A percentile compares a stretch with the other conserved stretches of the same genome.
Conservation (phyloP, 2,888 invertebrate genomes). For the Leucophora obtusa region DNA sequence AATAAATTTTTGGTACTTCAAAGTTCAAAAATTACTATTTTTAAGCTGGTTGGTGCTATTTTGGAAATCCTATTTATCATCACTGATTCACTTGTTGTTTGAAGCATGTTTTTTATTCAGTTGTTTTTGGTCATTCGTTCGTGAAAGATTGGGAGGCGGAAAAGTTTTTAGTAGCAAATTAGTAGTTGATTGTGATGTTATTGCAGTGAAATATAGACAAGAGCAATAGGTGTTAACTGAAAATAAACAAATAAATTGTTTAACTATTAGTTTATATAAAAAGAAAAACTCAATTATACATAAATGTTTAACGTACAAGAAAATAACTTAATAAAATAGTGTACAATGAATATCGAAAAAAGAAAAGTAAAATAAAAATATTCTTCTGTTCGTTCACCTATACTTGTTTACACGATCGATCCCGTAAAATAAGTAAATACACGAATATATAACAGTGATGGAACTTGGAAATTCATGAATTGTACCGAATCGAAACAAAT, state of each 20-base stretch:
- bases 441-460: background rate
- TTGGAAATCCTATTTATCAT: too few species aligned
- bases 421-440: conserved; percentile 27
- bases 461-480: too few species aligned
- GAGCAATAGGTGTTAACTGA: background rate
- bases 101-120: conserved; percentile 36
- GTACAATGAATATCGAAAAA: background rate
- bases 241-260: background rate
- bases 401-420: conserved; percentile 36
- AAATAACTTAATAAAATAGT: background rate
- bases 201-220: background rate
- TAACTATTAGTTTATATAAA: background rate
- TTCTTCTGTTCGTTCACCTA: conserved; percentile 54
- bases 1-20: too few species aligned
- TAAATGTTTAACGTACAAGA: background rate
- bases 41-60: too few species aligned
- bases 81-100: conserved; percentile 52
- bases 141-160: conserved; percentile 30
- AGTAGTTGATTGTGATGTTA: background rate
- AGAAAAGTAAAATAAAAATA: conserved; percentile 10
- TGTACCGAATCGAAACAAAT: too few species aligned
- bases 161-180: background rate
- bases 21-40: too few species aligned
- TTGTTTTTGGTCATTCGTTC: conserved; percentile 46
- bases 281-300: background rate